Percentiles rank a stretch among this genome's conserved stretches.
Conservation (phyloP, 30 jellyfish, hydroid and myxozoan genomes). For the Sanderia malayensis region DNA sequence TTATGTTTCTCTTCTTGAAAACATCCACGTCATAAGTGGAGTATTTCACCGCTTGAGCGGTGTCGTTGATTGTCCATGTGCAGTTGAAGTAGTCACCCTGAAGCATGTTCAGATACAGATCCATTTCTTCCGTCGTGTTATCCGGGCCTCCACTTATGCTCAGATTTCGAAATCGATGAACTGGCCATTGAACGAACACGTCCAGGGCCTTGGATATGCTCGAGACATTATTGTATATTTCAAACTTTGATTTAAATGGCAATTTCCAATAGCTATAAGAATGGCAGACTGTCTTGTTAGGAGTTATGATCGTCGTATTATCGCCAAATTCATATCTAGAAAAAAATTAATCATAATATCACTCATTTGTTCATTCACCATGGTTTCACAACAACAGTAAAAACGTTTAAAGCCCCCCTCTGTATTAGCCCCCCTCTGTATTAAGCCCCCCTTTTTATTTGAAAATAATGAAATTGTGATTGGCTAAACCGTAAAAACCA, state of each 20-base stretch:
- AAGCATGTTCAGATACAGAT: constrained; percentile 16
- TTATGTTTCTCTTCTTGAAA: constrained; percentile 1
- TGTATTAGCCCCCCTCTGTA: neutral
- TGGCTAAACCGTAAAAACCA: too few relatives aligned
- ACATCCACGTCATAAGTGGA: constrained; percentile 13
- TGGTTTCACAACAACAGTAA: too few relatives aligned
- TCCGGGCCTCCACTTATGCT: constrained; percentile 64
- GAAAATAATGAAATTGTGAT: too few relatives aligned
- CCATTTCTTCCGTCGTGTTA: constrained; percentile 66
- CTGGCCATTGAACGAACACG: constrained; percentile 60
- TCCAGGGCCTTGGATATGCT: neutral
- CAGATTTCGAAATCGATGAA: constrained; percentile 44
- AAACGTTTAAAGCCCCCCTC: too few relatives aligned
- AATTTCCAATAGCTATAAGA: constrained; percentile 44
- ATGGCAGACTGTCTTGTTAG: constrained; percentile 21
- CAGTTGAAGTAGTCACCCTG: constrained; percentile 77
- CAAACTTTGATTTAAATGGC: constrained; percentile 22
- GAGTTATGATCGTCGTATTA: constrained; percentile 18
- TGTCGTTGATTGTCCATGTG: constrained; percentile 49
- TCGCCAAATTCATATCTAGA: constrained; percentile 51
- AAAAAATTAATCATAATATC: too few relatives aligned
- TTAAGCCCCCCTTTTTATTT: too few relatives aligned
- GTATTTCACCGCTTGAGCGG: neutral
- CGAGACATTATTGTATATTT: constrained; percentile 48
- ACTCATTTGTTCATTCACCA: too few relatives aligned